phyloP scores from a whole-genome alignment of 2,113 vertebrate genomes.

The Eublepharis macularius region DNA sequence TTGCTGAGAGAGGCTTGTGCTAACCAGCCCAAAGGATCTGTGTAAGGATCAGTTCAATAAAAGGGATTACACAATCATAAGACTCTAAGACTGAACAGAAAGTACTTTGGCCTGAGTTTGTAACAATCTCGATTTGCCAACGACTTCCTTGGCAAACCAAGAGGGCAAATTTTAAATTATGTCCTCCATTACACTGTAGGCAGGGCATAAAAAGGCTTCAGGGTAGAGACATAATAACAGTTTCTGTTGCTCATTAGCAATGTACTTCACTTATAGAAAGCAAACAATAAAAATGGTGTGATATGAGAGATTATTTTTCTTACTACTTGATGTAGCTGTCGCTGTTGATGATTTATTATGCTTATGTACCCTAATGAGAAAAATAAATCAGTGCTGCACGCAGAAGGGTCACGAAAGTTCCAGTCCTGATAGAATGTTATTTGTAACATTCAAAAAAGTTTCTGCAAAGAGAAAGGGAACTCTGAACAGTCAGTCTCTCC shows the following conservation, averaged over 20 bases:
- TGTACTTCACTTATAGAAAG: not conserved
- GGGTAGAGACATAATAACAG: constrained; percentile 1
- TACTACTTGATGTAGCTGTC: constrained; percentile 10
- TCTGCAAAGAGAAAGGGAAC: not conserved
- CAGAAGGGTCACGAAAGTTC: not conserved
- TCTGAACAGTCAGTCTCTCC: not conserved
- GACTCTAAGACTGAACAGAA: fast-evolving
- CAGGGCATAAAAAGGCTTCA: not conserved
- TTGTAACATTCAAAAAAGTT: not conserved
- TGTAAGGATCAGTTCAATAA: not conserved
- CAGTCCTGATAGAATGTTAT: not conserved
- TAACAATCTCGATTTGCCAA: not conserved
- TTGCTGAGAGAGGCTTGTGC: not conserved
- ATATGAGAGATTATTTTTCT: not conserved
- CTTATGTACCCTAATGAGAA: not conserved
- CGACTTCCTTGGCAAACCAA: not conserved
- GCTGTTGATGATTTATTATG: not conserved
- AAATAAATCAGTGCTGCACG: not conserved
- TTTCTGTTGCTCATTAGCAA: constrained; percentile 12
- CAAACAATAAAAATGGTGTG: not conserved
- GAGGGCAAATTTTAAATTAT: not conserved
- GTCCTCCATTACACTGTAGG: not conserved
- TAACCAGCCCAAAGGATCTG: not conserved
- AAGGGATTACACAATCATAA: not conserved
- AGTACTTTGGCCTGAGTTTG: not conserved